A percentile compares a stretch with the other conserved stretches of the same genome.
phyloP scores from a whole-genome alignment of 2,888 invertebrate genomes.

The Clanis bilineata region DNA sequence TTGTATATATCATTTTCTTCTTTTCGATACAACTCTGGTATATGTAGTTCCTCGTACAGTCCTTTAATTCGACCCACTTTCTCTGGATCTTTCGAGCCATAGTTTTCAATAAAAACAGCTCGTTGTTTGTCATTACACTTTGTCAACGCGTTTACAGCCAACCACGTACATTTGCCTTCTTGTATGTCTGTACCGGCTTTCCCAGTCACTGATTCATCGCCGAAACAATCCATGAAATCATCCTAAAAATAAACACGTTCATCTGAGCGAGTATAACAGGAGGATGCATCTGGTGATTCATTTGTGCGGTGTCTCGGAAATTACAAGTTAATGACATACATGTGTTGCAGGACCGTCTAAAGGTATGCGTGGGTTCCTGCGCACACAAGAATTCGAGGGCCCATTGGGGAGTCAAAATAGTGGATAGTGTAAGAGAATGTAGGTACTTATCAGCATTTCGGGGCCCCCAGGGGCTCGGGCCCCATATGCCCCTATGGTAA shows the following conservation, averaged over 20 bases:
- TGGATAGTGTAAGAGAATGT: too few relatives aligned
- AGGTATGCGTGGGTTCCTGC: too few relatives aligned
- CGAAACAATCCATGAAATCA: conserved; percentile 93
- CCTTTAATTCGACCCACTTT: conserved; percentile 76
- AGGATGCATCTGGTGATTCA: neutral
- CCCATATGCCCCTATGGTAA: too few relatives aligned
- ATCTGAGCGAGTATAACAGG: neutral
- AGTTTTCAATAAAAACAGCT: conserved; percentile 86
- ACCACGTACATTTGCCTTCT: conserved; percentile 97
- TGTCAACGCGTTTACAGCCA: conserved; percentile 85
- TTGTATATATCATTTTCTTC: conserved; percentile 89
- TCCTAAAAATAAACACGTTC: conserved; percentile 73
- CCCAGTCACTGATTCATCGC: conserved; percentile 76
- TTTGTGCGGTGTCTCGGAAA: too few relatives aligned
- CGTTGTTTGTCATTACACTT: conserved; percentile 87
- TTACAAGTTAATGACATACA: too few relatives aligned
- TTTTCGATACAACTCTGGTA: conserved; percentile 85
- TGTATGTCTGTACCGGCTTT: conserved; percentile 57
- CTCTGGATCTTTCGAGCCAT: conserved; percentile 85
- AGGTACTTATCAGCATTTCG: too few relatives aligned
- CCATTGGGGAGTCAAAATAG: too few relatives aligned
- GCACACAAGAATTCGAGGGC: too few relatives aligned
- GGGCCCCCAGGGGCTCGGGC: too few relatives aligned
- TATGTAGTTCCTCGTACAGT: conserved; percentile 82
- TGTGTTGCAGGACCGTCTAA: too few relatives aligned